A percentile compares a stretch with the other conserved stretches of the same genome.
These are phyloP conservation scores for Vulpes lagopus DNA, from an alignment of 2,113 vertebrate species.

Conservation along the genomic window DNA sequence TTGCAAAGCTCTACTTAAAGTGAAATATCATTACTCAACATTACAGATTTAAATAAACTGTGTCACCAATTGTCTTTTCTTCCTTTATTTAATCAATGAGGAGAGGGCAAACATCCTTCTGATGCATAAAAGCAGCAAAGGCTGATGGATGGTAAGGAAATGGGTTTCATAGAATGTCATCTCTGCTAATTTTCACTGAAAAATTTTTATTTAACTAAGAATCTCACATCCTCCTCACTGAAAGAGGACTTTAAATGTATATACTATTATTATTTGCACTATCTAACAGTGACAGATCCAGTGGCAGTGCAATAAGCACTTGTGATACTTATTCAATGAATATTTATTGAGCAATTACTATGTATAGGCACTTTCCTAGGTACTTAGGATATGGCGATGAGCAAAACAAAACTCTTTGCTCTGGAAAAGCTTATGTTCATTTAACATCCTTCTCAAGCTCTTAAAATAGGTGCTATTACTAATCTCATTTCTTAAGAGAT, in stretches of 20 bases:
- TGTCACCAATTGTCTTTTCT: neutral
- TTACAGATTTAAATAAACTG: neutral
- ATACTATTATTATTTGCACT: neutral
- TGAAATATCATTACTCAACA: neutral
- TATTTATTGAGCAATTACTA: neutral
- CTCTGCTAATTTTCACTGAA: neutral
- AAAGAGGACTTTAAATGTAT: neutral
- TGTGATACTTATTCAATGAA: slow-evolving; percentile 3
- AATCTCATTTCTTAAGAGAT: slow-evolving; percentile 33
- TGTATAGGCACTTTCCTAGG: neutral
- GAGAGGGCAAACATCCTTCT: neutral
- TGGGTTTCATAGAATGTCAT: neutral
- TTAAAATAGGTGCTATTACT: neutral
- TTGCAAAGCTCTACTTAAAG: neutral
- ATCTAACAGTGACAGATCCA: neutral
- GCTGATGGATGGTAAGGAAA: neutral
- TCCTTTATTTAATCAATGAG: neutral
- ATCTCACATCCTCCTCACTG: neutral
- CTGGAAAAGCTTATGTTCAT: neutral
- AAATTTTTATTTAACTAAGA: neutral
- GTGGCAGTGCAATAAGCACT: neutral
- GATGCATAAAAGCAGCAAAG: neutral
- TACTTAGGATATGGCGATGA: neutral
- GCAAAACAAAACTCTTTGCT: slow-evolving; percentile 8
- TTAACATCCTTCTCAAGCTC: neutral